Evolutionary conservation across 2,888 invertebrate genomes (phyloP).

Genomic region (Lycia hirtaria): DNA sequence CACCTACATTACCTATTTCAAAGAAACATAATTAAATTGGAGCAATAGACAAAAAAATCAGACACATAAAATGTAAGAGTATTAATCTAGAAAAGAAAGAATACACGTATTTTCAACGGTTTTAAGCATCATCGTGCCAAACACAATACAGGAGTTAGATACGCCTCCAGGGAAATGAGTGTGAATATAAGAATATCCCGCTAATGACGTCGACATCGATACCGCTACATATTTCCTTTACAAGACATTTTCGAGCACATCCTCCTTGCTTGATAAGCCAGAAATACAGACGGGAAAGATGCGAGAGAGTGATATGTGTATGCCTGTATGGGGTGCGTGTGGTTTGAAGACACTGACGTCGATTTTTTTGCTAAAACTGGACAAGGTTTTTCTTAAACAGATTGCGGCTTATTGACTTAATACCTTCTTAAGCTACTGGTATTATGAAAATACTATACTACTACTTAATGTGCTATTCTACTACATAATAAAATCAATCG

Average conservation of each 20-base stretch:
- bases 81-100: too few species aligned
- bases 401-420: too few species aligned
- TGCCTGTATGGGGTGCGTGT: slow-evolving; percentile 2
- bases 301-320: slow-evolving; percentile 16
- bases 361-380: too few species aligned
- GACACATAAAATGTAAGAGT: too few species aligned
- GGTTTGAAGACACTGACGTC: neutral
- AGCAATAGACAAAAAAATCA: too few species aligned
- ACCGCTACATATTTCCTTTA: slow-evolving; percentile 29
- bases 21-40: too few species aligned
- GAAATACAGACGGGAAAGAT: slow-evolving; percentile 10
- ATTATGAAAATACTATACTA: too few species aligned
- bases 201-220: slow-evolving; percentile 27
- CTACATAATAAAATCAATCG: too few species aligned
- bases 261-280: slow-evolving; percentile 22
- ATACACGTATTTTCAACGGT: neutral
- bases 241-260: slow-evolving; percentile 20
- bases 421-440: too few species aligned
- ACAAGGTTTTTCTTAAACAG: too few species aligned
- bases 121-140: slow-evolving; percentile 13
- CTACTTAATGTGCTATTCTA: too few species aligned
- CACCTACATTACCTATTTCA: too few species aligned
- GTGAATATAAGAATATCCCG: slow-evolving; percentile 28
- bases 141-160: slow-evolving; percentile 13
- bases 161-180: slow-evolving; percentile 24